Conservation (phyloP, 64 coral and sea anemone species). For the Acropora tenuis region DNA sequence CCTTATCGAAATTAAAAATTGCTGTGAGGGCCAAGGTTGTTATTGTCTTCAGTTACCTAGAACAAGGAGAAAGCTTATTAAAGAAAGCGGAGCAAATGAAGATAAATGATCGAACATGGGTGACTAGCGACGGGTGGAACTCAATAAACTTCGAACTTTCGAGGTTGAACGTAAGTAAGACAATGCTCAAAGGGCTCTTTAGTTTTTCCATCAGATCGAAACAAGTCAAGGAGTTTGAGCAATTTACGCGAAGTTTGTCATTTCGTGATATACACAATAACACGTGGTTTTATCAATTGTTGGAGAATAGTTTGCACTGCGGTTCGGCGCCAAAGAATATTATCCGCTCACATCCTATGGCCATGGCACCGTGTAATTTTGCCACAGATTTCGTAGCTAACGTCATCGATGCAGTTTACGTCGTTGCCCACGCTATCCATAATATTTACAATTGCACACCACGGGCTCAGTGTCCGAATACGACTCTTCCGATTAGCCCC, state of each 20-base stretch:
- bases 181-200: constrained; percentile 71
- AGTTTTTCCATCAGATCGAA: constrained; percentile 73
- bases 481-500: neutral
- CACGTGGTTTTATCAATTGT: constrained; percentile 67
- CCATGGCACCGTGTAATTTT: constrained; percentile 31
- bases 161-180: constrained; percentile 57
- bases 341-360: neutral
- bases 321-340: neutral
- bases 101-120: constrained; percentile 86
- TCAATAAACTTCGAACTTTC: constrained; percentile 38
- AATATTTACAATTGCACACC: constrained; percentile 72
- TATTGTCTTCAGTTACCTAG: constrained; percentile 81
- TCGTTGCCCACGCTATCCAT: constrained; percentile 65
- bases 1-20: constrained; percentile 54
- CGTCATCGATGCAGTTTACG: constrained; percentile 84
- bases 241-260: constrained; percentile 54
- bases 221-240: constrained; percentile 54
- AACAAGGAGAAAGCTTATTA: constrained; percentile 69
- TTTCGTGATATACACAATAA: constrained; percentile 41
- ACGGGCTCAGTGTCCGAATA: constrained; percentile 17
- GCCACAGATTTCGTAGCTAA: constrained; percentile 69
- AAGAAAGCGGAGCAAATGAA: constrained; percentile 68
- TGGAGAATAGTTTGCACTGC: constrained; percentile 69
- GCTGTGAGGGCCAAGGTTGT: constrained; percentile 65
- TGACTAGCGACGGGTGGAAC: constrained; percentile 87